Conservation (phyloP, 1,140 invertebrate genomes). For the Caenorhabditis latens region DNA sequence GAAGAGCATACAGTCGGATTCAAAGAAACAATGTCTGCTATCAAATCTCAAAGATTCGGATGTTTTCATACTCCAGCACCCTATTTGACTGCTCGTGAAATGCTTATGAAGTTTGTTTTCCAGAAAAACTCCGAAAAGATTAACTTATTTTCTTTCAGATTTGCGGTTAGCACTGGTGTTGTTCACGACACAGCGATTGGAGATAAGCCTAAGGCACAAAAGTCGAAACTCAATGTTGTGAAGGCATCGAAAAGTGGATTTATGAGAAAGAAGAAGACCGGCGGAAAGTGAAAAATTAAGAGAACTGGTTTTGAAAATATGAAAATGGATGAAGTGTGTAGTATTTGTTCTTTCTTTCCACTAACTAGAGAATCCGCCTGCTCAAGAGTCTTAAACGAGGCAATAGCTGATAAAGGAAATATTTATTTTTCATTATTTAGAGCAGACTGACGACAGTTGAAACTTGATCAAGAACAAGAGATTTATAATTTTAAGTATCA, state of each 20-base stretch:
- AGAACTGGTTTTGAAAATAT: too few relatives aligned
- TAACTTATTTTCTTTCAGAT: background rate
- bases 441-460: too few relatives aligned
- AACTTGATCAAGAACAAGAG: too few relatives aligned
- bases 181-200: slow-evolving; percentile 36
- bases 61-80: slow-evolving; percentile 10
- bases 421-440: too few relatives aligned
- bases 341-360: too few relatives aligned
- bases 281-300: background rate
- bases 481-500: too few relatives aligned
- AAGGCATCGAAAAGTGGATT: slow-evolving; percentile 26
- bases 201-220: slow-evolving; percentile 7
- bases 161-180: slow-evolving; percentile 35
- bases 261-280: background rate
- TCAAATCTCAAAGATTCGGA: slow-evolving; percentile 21
- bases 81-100: slow-evolving; percentile 43
- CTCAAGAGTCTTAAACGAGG: too few relatives aligned
- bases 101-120: slow-evolving; percentile 37
- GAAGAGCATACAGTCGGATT: slow-evolving; percentile 45
- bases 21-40: slow-evolving; percentile 39
- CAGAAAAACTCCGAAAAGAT: background rate
- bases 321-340: too few relatives aligned
- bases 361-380: too few relatives aligned
- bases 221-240: background rate
- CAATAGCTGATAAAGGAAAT: too few relatives aligned